These are phyloP conservation scores for Poeciliopsis prolifica DNA, from an alignment of 2,113 vertebrate species.

Conservation along the genomic window DNA sequence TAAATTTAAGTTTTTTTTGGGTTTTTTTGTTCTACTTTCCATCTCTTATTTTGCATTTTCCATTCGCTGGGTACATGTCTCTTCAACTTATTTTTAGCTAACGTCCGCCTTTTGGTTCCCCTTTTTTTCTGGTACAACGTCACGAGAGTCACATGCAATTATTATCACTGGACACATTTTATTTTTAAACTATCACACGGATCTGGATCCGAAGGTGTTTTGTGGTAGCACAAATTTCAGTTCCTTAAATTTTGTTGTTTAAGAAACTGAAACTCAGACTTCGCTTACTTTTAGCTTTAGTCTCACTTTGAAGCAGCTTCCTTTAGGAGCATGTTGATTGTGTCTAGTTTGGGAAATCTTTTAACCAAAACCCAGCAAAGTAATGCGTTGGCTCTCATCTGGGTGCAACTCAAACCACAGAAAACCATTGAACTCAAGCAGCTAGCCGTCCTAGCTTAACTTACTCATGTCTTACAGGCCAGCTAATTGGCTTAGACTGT, in stretches of 20 bases:
- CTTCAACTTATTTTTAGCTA: neutral
- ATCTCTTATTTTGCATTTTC: conserved; percentile 35
- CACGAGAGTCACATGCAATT: neutral
- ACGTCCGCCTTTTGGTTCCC: conserved; percentile 6
- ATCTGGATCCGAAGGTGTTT: conserved; percentile 2
- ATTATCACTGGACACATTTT: conserved; percentile 15
- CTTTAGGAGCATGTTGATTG: neutral
- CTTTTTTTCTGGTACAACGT: conserved; percentile 10
- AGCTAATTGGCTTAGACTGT: conserved; percentile 69
- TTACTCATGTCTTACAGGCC: conserved; percentile 20
- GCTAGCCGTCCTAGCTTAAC: conserved; percentile 38
- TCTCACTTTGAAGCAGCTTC: neutral
- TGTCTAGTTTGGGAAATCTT: conserved; percentile 1
- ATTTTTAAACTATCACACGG: conserved; percentile 28
- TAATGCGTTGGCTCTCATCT: neutral
- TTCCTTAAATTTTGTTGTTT: conserved; percentile 23
- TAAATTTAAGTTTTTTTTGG: neutral
- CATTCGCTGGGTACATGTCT: neutral
- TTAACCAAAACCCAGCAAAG: conserved; percentile 14
- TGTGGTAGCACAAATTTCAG: conserved; percentile 22
- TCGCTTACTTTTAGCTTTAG: neutral
- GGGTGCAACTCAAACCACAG: neutral
- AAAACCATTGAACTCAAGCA: conserved; percentile 22
- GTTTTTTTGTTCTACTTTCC: neutral
- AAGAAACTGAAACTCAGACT: neutral